Evolutionary conservation across 2,888 invertebrate genomes (phyloP).

Genomic region (Mythimna loreyi): DNA sequence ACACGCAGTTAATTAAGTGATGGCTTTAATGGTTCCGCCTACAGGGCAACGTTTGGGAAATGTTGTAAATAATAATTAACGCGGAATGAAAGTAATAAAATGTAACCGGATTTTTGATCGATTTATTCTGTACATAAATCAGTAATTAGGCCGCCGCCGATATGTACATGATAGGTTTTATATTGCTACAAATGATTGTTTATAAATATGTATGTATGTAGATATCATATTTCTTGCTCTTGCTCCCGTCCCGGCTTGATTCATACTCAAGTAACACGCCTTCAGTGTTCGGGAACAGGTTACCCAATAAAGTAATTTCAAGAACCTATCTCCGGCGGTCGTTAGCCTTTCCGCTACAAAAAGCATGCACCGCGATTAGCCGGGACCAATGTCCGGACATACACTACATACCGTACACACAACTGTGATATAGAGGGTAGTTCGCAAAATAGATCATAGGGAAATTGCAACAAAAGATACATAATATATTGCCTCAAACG

Average conservation of each 20-base stretch:
- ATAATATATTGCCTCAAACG: slow-evolving; percentile 1
- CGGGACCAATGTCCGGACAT: slow-evolving; percentile 75
- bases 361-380: slow-evolving; percentile 80
- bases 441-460: slow-evolving; percentile 18
- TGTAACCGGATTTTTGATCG: slow-evolving; percentile 67
- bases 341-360: slow-evolving; percentile 84
- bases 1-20: slow-evolving; percentile 69
- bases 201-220: slow-evolving; percentile 69
- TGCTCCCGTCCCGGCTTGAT: slow-evolving; percentile 78
- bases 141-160: slow-evolving; percentile 68
- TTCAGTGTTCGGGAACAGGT: slow-evolving; percentile 84
- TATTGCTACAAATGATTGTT: slow-evolving; percentile 62
- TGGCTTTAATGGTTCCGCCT: slow-evolving; percentile 62
- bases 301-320: slow-evolving; percentile 88
- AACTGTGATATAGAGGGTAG: slow-evolving; percentile 43
- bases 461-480: slow-evolving; percentile 34
- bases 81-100: slow-evolving; percentile 63
- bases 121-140: slow-evolving; percentile 70
- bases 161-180: slow-evolving; percentile 57
- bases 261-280: slow-evolving; percentile 81
- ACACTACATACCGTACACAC: slow-evolving; percentile 43
- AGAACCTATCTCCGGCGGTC: slow-evolving; percentile 84
- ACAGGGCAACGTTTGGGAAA: slow-evolving; percentile 70
- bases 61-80: slow-evolving; percentile 69
- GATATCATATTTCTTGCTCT: slow-evolving; percentile 73